A percentile compares a stretch with the other conserved stretches of the same genome.
phyloP scores from a whole-genome alignment of 2,113 vertebrate genomes.

The Salvator merianae region DNA sequence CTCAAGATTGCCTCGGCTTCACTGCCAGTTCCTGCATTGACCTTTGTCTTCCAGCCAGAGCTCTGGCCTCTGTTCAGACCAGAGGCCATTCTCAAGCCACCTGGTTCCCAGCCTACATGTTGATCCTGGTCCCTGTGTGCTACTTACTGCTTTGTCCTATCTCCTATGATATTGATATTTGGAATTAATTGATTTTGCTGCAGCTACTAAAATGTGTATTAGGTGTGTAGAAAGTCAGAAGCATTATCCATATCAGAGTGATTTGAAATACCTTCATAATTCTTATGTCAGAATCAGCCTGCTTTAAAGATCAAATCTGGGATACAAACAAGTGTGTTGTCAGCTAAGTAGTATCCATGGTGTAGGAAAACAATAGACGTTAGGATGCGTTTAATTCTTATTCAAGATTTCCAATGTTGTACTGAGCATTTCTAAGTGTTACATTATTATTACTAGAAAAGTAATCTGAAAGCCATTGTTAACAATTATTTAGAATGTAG shows the following conservation, averaged over 20 bases:
- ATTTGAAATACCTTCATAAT: not conserved
- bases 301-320: not conserved
- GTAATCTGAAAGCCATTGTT: not conserved
- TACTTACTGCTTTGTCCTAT: too few relatives aligned
- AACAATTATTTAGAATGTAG: not conserved
- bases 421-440: not conserved
- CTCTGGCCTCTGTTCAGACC: too few relatives aligned
- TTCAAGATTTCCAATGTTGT: not conserved
- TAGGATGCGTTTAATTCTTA: not conserved
- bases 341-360: not conserved
- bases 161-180: too few relatives aligned
- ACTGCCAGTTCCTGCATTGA: too few relatives aligned
- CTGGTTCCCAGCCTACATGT: too few relatives aligned
- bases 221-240: too few relatives aligned
- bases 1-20: too few relatives aligned
- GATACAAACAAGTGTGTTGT: not conserved
- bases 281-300: not conserved
- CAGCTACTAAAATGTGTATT: not conserved
- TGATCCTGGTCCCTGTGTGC: too few relatives aligned
- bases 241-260: not conserved
- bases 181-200: not conserved
- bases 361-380: not conserved
- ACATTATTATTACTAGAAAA: not conserved
- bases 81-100: too few relatives aligned
- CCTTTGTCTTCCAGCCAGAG: too few relatives aligned